These are phyloP conservation scores for Xylota sylvarum DNA, from an alignment of 2,888 invertebrate genomes.

Conservation along the genomic window DNA sequence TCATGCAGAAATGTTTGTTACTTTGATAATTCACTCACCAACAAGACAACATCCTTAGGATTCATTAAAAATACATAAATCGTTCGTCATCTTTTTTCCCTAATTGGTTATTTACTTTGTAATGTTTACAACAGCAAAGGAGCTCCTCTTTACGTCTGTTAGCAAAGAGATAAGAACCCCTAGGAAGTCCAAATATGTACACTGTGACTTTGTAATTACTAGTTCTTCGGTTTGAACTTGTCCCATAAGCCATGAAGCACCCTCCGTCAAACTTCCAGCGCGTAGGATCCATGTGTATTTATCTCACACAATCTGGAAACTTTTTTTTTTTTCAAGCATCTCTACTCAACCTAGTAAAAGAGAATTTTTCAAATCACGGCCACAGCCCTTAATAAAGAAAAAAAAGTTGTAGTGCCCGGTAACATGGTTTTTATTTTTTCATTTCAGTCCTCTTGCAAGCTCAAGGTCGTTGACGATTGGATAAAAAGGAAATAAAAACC, in stretches of 20 bases:
- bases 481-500: constrained; percentile 52
- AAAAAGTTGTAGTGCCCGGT: constrained; percentile 37
- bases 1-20: too few relatives aligned
- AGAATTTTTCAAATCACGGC: constrained; percentile 57
- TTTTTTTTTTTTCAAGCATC: constrained; percentile 18
- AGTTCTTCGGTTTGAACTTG: constrained; percentile 24
- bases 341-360: constrained; percentile 50
- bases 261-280: not conserved
- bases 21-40: too few relatives aligned
- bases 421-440: constrained; percentile 28
- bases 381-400: constrained; percentile 48
- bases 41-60: too few relatives aligned
- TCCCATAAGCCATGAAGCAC: constrained; percentile 1
- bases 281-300: not conserved
- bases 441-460: constrained; percentile 47
- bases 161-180: not conserved
- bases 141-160: not conserved
- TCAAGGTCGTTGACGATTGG: constrained; percentile 68
- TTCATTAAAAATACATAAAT: too few relatives aligned
- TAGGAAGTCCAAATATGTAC: not conserved
- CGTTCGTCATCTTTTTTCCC: not conserved
- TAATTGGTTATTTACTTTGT: not conserved
- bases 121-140: not conserved
- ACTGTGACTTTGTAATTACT: not conserved
- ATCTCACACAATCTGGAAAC: constrained; percentile 10